Evolutionary conservation across 2,113 vertebrate genomes (phyloP).

Genomic region (Condylura cristata): DNA sequence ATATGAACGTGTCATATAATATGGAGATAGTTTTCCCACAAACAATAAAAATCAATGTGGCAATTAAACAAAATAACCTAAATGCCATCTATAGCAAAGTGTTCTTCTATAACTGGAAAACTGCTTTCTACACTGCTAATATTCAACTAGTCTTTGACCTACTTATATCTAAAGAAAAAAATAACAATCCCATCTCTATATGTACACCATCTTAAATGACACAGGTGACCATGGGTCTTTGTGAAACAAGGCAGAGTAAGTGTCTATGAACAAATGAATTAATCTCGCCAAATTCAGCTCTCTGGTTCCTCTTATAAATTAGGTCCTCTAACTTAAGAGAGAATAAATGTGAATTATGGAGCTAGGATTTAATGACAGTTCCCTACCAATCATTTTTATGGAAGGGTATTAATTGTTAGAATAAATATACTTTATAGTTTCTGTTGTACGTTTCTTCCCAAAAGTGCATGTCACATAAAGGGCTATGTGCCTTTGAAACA

Average conservation of each 20-base stretch:
- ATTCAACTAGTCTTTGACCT: not conserved
- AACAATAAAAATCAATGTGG: not conserved
- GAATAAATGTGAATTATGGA: not conserved
- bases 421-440: not conserved
- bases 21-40: not conserved
- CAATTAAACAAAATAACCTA: not conserved
- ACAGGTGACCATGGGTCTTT: not conserved
- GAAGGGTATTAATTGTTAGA: not conserved
- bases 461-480: not conserved
- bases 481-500: not conserved
- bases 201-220: not conserved
- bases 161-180: conserved; percentile 21
- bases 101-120: not conserved
- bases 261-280: not conserved
- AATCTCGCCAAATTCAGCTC: not conserved
- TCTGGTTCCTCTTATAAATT: not conserved
- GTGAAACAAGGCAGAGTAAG: not conserved
- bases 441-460: conserved; percentile 21
- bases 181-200: not conserved
- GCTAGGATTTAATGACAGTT: not conserved
- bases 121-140: not conserved
- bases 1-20: not conserved
- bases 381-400: not conserved
- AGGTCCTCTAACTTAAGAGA: not conserved
- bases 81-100: not conserved